Conservation (phyloP, 2,113 vertebrate species). For the Amblyornis subalaris region DNA sequence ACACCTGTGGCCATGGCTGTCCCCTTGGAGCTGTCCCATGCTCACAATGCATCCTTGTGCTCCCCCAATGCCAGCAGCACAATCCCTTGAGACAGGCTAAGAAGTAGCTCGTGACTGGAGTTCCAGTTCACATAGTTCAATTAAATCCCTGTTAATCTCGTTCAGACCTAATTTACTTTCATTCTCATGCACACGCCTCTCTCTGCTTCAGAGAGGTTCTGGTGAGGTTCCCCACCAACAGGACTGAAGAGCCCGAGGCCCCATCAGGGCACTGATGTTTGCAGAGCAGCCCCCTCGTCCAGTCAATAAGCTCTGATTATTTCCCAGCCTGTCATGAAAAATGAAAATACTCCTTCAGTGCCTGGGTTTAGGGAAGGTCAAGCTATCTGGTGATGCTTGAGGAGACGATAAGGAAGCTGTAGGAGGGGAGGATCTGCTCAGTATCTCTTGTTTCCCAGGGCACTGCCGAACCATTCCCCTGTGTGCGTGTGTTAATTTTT, state of each 20-base stretch:
- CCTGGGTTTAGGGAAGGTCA: neutral
- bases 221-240: neutral
- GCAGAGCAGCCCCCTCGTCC: neutral
- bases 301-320: neutral
- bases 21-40: neutral
- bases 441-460: neutral
- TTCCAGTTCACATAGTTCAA: slow-evolving; percentile 59
- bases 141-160: slow-evolving; percentile 67
- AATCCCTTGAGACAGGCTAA: neutral
- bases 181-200: neutral
- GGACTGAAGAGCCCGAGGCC: neutral
- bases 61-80: slow-evolving; percentile 5
- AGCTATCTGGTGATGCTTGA: neutral
- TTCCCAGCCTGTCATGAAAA: neutral
- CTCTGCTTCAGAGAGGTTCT: neutral
- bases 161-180: slow-evolving; percentile 62
- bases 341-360: neutral
- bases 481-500: neutral
- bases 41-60: slow-evolving; percentile 42
- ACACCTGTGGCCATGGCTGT: neutral
- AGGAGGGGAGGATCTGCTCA: neutral
- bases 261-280: neutral
- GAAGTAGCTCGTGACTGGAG: slow-evolving; percentile 61
- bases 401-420: neutral
- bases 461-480: neutral